Percentiles rank a stretch among this genome's conserved stretches.
Evolutionary conservation across 2,797 vertebrate species (phyloP).

Genomic region (Manis javanica): DNA sequence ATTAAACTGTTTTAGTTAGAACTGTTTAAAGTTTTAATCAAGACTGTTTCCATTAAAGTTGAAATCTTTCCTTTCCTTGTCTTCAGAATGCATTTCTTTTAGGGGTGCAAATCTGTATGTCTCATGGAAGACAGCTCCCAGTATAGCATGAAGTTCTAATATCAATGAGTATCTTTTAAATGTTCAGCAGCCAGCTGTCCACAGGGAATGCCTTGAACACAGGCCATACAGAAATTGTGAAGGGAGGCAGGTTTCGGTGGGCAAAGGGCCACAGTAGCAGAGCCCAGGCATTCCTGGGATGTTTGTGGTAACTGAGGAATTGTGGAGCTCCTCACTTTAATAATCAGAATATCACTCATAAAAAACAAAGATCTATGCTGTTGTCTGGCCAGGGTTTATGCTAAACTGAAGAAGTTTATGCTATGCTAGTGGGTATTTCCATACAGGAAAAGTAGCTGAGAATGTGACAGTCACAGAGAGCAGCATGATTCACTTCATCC

Average conservation of each 20-base stretch:
- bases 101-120: neutral
- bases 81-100: neutral
- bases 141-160: neutral
- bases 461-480: conserved; percentile 37
- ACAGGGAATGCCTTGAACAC: neutral
- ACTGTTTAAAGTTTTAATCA: neutral
- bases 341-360: conserved; percentile 71
- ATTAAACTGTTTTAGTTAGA: neutral
- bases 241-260: conserved; percentile 59
- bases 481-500: neutral
- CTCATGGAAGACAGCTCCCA: neutral
- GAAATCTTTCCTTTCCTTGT: neutral
- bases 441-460: conserved; percentile 43
- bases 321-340: conserved; percentile 72
- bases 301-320: conserved; percentile 83
- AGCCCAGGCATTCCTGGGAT: conserved; percentile 84
- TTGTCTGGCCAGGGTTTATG: neutral
- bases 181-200: conserved; percentile 14
- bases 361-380: conserved; percentile 25
- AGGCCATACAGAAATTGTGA: conserved; percentile 37
- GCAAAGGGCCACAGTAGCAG: conserved; percentile 66
- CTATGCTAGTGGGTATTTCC: neutral
- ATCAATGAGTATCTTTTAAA: neutral
- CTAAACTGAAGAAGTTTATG: neutral
- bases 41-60: neutral